Evolutionary conservation across 2,797 vertebrate species (phyloP).

Genomic region (Simalia tracyae): DNA sequence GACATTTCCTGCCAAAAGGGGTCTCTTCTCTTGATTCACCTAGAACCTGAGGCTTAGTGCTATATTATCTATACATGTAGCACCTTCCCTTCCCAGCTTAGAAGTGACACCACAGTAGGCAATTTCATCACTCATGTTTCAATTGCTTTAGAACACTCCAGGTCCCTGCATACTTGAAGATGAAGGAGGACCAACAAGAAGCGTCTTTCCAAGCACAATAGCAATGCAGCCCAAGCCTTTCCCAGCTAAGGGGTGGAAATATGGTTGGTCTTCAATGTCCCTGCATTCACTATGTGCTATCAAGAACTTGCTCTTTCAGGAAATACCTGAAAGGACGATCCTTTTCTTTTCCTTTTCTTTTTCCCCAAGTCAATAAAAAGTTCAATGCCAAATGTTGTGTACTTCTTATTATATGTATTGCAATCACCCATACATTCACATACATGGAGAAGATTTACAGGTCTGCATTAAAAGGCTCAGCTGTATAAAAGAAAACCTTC

Average conservation of each 20-base stretch:
- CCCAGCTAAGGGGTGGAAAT: not conserved
- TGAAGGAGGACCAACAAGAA: not conserved
- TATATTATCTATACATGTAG: not conserved
- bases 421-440: not conserved
- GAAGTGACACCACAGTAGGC: not conserved
- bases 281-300: not conserved
- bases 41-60: not conserved
- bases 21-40: not conserved
- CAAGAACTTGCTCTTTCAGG: not conserved
- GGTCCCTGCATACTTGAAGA: not conserved
- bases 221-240: not conserved
- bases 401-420: not conserved
- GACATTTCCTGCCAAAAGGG: not conserved
- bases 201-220: not conserved
- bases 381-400: constrained; percentile 13
- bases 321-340: not conserved
- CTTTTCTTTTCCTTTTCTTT: not conserved
- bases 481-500: not conserved
- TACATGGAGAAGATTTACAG: not conserved
- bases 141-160: not conserved
- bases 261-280: not conserved
- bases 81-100: not conserved
- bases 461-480: not conserved
- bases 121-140: not conserved
- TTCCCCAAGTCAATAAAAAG: constrained; percentile 22